Conservation (phyloP, 2,113 vertebrate species). For the Ellobius talpinus region DNA sequence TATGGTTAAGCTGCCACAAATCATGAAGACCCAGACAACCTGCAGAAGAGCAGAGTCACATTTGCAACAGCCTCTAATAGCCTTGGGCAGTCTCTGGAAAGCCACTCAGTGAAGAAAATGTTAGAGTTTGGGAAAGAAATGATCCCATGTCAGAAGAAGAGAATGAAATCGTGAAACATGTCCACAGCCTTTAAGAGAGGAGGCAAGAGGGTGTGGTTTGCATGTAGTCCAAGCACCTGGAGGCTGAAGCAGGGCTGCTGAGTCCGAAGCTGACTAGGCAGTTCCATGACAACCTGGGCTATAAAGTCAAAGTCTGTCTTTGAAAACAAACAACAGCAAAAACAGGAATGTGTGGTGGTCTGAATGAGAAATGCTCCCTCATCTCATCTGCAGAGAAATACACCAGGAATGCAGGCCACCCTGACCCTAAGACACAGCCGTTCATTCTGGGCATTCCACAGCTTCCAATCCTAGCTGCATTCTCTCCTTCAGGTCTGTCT, state of each 20-base stretch:
- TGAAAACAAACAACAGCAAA: neutral
- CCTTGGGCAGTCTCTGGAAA: neutral
- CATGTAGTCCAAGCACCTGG: neutral
- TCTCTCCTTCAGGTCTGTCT: neutral
- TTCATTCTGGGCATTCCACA: neutral
- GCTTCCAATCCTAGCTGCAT: neutral
- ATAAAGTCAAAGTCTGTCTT: neutral
- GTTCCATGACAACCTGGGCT: neutral
- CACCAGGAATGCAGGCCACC: neutral
- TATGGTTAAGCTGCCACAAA: fast-evolving
- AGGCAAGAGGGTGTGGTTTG: neutral
- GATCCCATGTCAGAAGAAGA: neutral
- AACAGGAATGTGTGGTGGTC: neutral
- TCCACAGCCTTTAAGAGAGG: neutral
- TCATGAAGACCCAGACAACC: neutral
- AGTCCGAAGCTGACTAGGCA: neutral
- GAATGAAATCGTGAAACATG: neutral
- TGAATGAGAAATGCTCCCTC: neutral
- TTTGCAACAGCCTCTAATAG: neutral
- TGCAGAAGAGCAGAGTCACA: neutral
- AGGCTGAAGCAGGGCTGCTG: neutral
- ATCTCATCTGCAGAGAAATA: neutral
- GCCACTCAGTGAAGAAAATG: neutral
- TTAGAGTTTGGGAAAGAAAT: neutral
- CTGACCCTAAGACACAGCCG: neutral